These are phyloP conservation scores for Aphelenchoides besseyi DNA, from an alignment of 1,140 invertebrate genomes.

Conservation along the genomic window DNA sequence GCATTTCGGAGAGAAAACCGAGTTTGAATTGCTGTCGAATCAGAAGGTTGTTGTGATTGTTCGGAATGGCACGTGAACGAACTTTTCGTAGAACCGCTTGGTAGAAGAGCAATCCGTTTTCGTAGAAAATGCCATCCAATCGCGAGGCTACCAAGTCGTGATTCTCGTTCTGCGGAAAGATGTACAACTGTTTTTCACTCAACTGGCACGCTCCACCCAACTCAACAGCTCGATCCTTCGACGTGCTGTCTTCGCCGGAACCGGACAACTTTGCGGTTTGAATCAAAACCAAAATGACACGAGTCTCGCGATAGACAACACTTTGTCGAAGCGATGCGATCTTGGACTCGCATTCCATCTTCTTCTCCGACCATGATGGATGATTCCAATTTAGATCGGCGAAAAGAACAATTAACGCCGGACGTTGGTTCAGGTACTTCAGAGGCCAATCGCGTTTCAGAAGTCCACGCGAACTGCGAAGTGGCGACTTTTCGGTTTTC, in stretches of 20 bases:
- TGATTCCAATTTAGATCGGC: constrained; percentile 97
- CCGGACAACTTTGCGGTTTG: constrained; percentile 24
- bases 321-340: constrained; percentile 43
- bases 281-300: constrained; percentile 40
- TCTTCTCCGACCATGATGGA: constrained; percentile 83
- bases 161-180: constrained; percentile 83
- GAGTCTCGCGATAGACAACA: constrained; percentile 34
- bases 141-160: constrained; percentile 55
- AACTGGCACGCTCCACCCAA: constrained; percentile 86
- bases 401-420: constrained; percentile 87
- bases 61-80: constrained; percentile 39
- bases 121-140: constrained; percentile 85
- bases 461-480: constrained; percentile 12
- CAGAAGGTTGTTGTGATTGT: constrained; percentile 63
- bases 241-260: constrained; percentile 77
- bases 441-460: constrained; percentile 75
- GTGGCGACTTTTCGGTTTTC: constrained; percentile 15
- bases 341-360: constrained; percentile 76
- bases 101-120: constrained; percentile 87
- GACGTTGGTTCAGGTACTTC: constrained; percentile 84
- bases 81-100: constrained; percentile 74
- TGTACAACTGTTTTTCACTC: constrained; percentile 83
- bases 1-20: constrained; percentile 89
- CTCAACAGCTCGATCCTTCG: constrained; percentile 80
- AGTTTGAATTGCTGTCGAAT: constrained; percentile 95